Conservation (phyloP, 2,888 invertebrate species). For the Tenodera sinensis region DNA sequence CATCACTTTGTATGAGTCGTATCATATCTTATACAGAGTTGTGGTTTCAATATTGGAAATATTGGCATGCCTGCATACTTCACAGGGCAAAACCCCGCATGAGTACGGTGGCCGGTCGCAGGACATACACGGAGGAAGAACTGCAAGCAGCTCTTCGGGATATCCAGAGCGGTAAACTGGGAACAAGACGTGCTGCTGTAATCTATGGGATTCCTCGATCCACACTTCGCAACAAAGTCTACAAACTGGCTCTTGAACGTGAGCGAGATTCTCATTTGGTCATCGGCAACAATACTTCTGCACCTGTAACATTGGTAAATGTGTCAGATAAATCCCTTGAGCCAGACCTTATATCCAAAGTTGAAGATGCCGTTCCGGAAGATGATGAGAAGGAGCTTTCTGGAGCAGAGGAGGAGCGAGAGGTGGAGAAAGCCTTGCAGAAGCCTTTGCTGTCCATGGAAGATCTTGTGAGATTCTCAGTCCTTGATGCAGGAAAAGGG, state of each 20-base stretch:
- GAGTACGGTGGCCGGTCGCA: slow-evolving; percentile 53
- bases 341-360: slow-evolving; percentile 21
- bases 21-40: neutral
- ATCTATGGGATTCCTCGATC: slow-evolving; percentile 96
- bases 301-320: slow-evolving; percentile 7
- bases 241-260: slow-evolving; percentile 72
- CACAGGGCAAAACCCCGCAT: slow-evolving; percentile 67
- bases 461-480: slow-evolving; percentile 53
- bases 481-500: slow-evolving; percentile 21
- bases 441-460: slow-evolving; percentile 56
- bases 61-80: slow-evolving; percentile 34
- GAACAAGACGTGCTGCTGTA: slow-evolving; percentile 88
- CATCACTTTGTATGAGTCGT: neutral
- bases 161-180: slow-evolving; percentile 88
- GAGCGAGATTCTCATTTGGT: slow-evolving; percentile 55
- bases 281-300: slow-evolving; percentile 5
- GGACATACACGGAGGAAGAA: slow-evolving; percentile 94
- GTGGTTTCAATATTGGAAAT: neutral
- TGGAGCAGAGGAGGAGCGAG: slow-evolving; percentile 58
- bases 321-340: slow-evolving; percentile 24
- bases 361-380: slow-evolving; percentile 19
- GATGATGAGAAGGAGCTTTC: slow-evolving; percentile 58
- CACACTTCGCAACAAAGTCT: slow-evolving; percentile 90
- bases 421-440: slow-evolving; percentile 55
- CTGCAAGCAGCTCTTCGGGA: slow-evolving; percentile 90